Conservation (phyloP, 1,140 invertebrate species). For the Rhizoglyphus robini region DNA sequence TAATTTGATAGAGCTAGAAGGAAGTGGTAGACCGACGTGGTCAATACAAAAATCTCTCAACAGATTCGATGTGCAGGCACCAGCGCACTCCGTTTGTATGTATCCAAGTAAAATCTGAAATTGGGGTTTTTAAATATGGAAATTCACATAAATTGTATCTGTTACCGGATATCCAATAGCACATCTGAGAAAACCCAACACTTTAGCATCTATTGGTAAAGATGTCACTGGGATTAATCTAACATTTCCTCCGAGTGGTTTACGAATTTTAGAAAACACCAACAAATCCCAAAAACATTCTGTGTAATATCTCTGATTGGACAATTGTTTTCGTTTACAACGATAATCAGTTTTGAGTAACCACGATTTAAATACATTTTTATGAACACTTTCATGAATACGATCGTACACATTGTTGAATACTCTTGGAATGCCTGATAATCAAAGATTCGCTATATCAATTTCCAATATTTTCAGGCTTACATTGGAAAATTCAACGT, state of each 20-base stretch:
- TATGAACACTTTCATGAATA: constrained; percentile 45
- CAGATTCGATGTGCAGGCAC: constrained; percentile 73
- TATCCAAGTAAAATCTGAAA: constrained; percentile 64
- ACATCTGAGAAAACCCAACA: constrained; percentile 34
- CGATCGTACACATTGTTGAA: constrained; percentile 87
- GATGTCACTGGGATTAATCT: constrained; percentile 33
- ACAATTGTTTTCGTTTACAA: constrained; percentile 70
- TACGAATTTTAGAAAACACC: constrained; percentile 34
- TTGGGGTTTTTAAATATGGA: neutral
- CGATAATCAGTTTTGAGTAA: constrained; percentile 68
- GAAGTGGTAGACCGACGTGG: constrained; percentile 83
- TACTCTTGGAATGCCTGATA: constrained; percentile 80
- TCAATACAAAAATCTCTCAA: constrained; percentile 77
- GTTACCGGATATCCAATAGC: constrained; percentile 34
- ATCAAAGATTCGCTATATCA: constrained; percentile 43
- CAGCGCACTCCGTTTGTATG: constrained; percentile 89
- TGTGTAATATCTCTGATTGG: constrained; percentile 40
- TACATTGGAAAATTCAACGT: constrained; percentile 40
- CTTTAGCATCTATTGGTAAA: constrained; percentile 35
- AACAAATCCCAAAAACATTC: constrained; percentile 36
- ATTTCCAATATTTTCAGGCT: constrained; percentile 37
- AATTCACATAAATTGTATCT: constrained; percentile 16
- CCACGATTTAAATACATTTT: constrained; percentile 57
- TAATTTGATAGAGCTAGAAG: constrained; percentile 81
- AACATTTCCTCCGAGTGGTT: constrained; percentile 33